Evolutionary conservation across 2,113 vertebrate species (phyloP).

Genomic region (Eurypyga helias): DNA sequence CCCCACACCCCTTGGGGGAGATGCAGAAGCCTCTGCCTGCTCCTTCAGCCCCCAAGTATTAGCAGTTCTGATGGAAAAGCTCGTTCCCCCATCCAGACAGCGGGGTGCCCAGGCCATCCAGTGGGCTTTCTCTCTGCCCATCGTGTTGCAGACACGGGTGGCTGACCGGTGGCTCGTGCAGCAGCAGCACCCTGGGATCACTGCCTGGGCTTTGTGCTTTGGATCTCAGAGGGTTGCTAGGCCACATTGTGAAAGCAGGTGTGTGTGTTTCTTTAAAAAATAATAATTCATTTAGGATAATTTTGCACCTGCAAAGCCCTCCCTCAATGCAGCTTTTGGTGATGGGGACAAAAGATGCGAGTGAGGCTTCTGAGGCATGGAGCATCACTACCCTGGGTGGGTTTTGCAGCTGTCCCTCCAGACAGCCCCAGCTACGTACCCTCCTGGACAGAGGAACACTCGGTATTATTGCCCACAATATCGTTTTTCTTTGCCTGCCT

Average conservation of each 20-base stretch:
- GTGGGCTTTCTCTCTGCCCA: background rate
- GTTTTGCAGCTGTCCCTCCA: background rate
- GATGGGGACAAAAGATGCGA: background rate
- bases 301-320: too few species aligned
- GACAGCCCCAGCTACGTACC: background rate
- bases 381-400: background rate
- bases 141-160: fast-evolving
- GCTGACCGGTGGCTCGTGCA: background rate
- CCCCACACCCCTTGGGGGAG: background rate
- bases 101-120: background rate
- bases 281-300: background rate
- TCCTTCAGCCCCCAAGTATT: background rate
- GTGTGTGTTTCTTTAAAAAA: background rate
- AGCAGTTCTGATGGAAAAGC: background rate
- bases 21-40: background rate
- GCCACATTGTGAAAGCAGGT: background rate
- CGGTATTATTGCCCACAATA: background rate
- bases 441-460: background rate
- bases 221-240: background rate
- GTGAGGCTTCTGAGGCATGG: background rate
- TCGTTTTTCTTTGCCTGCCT: background rate
- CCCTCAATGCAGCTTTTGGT: background rate
- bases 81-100: background rate
- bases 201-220: background rate
- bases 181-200: background rate